Evolutionary conservation across 37 sponge, comb jelly and placozoan genomes (phyloP).

Genomic region (Halichondria panicea): DNA sequence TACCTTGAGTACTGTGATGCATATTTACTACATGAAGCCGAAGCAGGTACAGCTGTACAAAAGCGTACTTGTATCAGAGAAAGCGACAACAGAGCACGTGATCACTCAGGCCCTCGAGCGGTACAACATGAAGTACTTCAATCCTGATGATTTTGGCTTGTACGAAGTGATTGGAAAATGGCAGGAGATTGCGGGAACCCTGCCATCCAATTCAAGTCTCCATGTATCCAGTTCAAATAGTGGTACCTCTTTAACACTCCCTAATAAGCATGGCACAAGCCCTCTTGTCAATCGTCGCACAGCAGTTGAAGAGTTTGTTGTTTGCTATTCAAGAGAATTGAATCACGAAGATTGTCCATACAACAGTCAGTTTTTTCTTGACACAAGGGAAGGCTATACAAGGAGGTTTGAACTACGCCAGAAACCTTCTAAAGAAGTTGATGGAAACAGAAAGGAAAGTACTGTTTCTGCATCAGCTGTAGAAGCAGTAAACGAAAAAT

Average conservation of each 20-base stretch:
- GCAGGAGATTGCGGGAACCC: conserved; percentile 28
- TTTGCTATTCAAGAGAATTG: conserved; percentile 46
- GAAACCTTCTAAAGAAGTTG: not conserved
- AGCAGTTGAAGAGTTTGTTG: conserved; percentile 45
- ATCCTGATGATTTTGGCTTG: conserved; percentile 41
- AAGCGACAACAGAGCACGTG: conserved; percentile 48
- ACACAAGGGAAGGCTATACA: conserved; percentile 35
- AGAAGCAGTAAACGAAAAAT: not conserved
- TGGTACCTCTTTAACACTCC: not conserved
- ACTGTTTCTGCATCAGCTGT: not conserved
- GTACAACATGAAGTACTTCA: conserved; percentile 40
- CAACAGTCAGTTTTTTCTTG: conserved; percentile 39
- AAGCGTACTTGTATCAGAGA: conserved; percentile 70
- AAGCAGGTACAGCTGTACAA: conserved; percentile 61
- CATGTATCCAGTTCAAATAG: not conserved
- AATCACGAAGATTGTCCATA: conserved; percentile 34
- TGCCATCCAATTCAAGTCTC: not conserved
- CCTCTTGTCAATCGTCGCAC: not conserved
- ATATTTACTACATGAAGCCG: conserved; percentile 53
- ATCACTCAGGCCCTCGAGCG: conserved; percentile 71
- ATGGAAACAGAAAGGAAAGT: not conserved
- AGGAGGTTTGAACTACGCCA: conserved; percentile 59
- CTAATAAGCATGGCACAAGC: not conserved
- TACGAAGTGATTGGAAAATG: conserved; percentile 62
- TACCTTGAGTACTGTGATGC: conserved; percentile 58